Conservation (phyloP, 2,113 vertebrate species). For the Oreocharis arfaki region DNA sequence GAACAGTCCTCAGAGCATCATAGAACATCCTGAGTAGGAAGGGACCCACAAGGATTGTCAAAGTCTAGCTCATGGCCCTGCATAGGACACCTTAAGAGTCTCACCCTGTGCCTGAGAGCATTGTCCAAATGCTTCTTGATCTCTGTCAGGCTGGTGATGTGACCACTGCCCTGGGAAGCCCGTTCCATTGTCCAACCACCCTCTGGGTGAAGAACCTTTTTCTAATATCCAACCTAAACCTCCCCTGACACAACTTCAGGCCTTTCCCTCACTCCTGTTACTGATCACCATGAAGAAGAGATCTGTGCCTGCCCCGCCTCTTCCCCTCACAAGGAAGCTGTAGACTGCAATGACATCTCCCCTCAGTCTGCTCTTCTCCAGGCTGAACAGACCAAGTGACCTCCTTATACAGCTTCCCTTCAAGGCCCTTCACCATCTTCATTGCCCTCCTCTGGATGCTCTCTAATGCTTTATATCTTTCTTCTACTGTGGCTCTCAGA, state of each 20-base stretch:
- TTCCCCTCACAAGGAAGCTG: neutral
- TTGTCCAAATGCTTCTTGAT: neutral
- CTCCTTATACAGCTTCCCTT: rapidly evolving
- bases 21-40: neutral
- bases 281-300: neutral
- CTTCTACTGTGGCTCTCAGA: neutral
- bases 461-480: neutral
- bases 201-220: neutral
- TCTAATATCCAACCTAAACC: neutral
- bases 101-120: neutral
- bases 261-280: neutral
- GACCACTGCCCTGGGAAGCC: neutral
- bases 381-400: neutral
- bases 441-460: neutral
- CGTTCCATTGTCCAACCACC: neutral
- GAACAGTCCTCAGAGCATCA: neutral
- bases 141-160: neutral
- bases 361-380: neutral
- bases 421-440: neutral
- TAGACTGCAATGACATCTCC: neutral
- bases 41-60: neutral
- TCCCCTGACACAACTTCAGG: neutral
- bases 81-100: no score
- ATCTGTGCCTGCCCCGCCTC: neutral
- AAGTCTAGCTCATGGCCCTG: neutral